Evolutionary conservation across 2,888 invertebrate species (phyloP).

Genomic region (Eristalinus sepulchralis): DNA sequence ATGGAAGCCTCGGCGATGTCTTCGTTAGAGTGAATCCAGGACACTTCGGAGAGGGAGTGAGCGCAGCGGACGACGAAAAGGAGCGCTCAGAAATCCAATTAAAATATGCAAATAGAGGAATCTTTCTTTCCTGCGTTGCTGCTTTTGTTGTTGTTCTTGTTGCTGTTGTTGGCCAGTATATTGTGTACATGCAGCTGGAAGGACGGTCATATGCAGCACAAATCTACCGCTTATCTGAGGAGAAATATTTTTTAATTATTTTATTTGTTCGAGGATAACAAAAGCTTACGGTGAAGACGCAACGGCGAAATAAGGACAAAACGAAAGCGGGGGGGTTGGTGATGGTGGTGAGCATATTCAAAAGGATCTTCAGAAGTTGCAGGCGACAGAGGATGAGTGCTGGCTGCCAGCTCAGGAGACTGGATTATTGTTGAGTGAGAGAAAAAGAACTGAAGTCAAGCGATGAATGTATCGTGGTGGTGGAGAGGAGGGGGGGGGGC

Average conservation of each 20-base stretch:
- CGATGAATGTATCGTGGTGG: neutral
- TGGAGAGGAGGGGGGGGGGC: neutral
- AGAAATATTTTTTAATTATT: slow-evolving; percentile 35
- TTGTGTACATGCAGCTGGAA: neutral
- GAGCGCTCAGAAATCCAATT: neutral
- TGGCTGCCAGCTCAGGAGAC: neutral
- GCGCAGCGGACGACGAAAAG: neutral
- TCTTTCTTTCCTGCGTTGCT: neutral
- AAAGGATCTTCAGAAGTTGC: neutral
- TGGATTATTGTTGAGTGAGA: neutral
- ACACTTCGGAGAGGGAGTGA: neutral
- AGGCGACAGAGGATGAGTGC: neutral
- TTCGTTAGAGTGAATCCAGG: neutral
- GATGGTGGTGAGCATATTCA: neutral
- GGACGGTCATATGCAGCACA: neutral
- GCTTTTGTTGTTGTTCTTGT: too few relatives aligned
- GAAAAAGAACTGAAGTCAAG: neutral
- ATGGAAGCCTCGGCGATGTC: neutral
- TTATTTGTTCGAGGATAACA: slow-evolving; percentile 25
- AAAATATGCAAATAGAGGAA: neutral
- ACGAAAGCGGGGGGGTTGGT: neutral
- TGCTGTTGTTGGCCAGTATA: neutral
- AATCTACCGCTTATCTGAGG: neutral
- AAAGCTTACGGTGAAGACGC: slow-evolving; percentile 16
- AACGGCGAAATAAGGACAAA: neutral